phyloP scores from a whole-genome alignment of 2,113 vertebrate species.

The Jacana jacana region DNA sequence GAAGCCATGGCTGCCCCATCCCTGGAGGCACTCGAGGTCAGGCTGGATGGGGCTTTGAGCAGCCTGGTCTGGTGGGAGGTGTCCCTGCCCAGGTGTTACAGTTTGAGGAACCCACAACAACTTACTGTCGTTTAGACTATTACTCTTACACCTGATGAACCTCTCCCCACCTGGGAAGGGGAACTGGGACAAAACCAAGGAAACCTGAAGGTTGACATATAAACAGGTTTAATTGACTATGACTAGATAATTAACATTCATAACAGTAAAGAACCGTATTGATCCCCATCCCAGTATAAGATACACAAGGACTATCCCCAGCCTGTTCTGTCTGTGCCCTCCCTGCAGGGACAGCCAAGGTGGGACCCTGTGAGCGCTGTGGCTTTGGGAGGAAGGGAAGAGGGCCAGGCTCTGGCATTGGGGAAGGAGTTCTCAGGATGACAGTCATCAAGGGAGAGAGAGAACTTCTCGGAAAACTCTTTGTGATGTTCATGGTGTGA shows the following conservation, averaged over 20 bases:
- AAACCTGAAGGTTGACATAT: neutral
- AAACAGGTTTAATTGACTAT: neutral
- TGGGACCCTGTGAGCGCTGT: neutral
- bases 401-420: neutral
- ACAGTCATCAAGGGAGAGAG: neutral
- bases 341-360: neutral
- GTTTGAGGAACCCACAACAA: neutral
- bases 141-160: no score
- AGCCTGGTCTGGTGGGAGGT: neutral
- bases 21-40: neutral
- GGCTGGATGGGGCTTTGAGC: neutral
- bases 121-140: neutral
- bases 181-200: neutral
- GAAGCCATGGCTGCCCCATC: neutral
- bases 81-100: neutral
- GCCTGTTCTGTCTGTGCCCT: neutral
- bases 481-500: neutral
- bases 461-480: no score
- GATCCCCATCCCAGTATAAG: neutral
- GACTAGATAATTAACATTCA: neutral
- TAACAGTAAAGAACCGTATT: neutral
- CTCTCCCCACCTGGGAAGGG: neutral
- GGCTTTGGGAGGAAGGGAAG: neutral
- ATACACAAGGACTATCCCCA: neutral
- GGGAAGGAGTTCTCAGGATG: neutral